Conservation (phyloP, 2,113 vertebrate species). For the Sturnus vulgaris region DNA sequence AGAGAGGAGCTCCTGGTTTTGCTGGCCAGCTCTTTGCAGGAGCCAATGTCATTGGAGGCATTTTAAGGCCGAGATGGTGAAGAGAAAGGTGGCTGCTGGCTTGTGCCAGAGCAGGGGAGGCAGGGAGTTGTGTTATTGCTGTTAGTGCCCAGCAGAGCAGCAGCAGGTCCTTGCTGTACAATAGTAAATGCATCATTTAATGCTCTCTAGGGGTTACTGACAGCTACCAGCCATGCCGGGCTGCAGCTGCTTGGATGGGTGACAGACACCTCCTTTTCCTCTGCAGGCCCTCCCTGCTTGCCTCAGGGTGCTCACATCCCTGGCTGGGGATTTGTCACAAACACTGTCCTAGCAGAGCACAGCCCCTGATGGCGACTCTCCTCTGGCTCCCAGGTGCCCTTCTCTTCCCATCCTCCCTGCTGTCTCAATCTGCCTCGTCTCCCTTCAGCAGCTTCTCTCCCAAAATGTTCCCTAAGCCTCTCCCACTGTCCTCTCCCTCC, state of each 20-base stretch:
- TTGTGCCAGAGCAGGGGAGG: neutral
- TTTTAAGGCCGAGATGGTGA: neutral
- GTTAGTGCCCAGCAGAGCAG: neutral
- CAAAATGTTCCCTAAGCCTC: neutral
- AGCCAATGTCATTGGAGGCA: neutral
- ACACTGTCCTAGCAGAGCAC: neutral
- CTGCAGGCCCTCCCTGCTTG: neutral
- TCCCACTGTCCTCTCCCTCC: fast-evolving
- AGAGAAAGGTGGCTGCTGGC: neutral
- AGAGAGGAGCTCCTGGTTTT: neutral
- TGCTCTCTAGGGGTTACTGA: neutral
- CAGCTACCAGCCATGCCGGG: neutral
- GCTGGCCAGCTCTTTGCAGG: neutral
- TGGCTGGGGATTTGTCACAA: neutral
- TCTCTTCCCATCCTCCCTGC: neutral
- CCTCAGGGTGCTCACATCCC: neutral
- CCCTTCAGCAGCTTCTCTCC: neutral
- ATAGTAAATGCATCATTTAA: neutral
- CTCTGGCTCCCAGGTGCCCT: neutral
- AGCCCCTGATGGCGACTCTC: neutral
- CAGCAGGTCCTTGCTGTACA: neutral
- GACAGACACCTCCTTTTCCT: neutral
- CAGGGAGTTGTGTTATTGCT: neutral
- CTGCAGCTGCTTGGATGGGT: neutral
- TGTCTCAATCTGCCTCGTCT: neutral